Evolutionary conservation across 2,888 invertebrate species (phyloP).

Genomic region (Agrypnus murinus): DNA sequence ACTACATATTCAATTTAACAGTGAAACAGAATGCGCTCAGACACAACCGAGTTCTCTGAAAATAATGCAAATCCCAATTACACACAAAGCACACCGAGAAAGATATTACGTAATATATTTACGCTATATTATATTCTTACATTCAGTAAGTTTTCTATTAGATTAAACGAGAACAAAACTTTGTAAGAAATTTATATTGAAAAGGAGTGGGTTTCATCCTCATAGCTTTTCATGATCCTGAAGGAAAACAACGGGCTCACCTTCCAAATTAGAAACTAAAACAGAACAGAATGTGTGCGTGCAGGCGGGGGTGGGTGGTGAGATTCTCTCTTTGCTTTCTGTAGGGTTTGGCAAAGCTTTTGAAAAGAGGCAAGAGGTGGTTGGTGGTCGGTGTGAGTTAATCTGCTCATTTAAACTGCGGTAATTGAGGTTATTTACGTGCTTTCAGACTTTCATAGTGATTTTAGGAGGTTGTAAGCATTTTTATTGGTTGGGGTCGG

Average conservation of each 20-base stretch:
- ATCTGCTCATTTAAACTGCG: conserved; percentile 19
- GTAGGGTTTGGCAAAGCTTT: not conserved
- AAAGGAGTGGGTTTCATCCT: not conserved
- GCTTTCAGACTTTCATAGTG: conserved; percentile 22
- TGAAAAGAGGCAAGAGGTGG: conserved; percentile 16
- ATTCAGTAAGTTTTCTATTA: not conserved
- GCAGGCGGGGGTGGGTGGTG: not conserved
- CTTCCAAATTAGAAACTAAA: conserved; percentile 29
- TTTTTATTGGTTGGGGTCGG: not conserved
- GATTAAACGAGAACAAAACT: not conserved
- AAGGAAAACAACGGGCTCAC: conserved; percentile 10
- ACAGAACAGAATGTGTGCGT: conserved; percentile 12
- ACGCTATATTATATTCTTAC: not conserved
- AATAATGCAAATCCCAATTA: not conserved
- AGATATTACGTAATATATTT: not conserved
- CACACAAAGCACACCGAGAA: not conserved
- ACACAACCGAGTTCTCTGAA: not conserved
- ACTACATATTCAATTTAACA: conserved; percentile 1
- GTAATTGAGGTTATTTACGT: conserved; percentile 28
- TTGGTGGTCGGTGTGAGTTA: conserved; percentile 14
- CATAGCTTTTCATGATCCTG: conserved; percentile 15
- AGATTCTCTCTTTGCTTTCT: not conserved
- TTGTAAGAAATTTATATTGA: conserved; percentile 4
- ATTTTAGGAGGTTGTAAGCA: conserved; percentile 18
- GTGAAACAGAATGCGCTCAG: not conserved